Percentiles rank a stretch among this genome's conserved stretches.
phyloP scores from a whole-genome alignment of 1,140 invertebrate genomes.

The Muscidifurax raptorellus region DNA sequence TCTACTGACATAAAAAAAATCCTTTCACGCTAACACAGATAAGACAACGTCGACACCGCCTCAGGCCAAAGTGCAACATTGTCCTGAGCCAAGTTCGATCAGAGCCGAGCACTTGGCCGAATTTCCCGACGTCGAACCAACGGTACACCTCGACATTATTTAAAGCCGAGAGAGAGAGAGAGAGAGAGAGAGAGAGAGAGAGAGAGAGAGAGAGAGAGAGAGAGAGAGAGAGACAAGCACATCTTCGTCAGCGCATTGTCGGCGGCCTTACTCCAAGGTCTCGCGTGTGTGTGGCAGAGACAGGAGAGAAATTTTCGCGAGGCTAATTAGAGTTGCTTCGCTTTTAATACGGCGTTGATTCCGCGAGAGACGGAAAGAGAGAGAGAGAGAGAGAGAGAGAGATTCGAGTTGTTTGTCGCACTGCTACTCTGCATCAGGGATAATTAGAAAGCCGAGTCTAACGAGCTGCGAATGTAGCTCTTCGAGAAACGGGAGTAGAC shows the following conservation, averaged over 20 bases:
- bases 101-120: constrained; percentile 35
- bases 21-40: not conserved
- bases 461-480: not conserved
- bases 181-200: not conserved
- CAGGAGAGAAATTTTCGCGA: too few relatives aligned
- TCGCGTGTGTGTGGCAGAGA: not conserved
- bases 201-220: not conserved
- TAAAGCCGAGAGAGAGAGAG: not conserved
- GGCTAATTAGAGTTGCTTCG: too few relatives aligned
- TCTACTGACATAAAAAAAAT: not conserved
- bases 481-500: too few relatives aligned
- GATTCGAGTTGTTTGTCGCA: too few relatives aligned
- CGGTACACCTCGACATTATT: not conserved
- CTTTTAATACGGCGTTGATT: too few relatives aligned
- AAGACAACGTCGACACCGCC: not conserved
- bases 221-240: not conserved
- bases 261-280: not conserved
- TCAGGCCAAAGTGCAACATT: not conserved
- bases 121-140: constrained; percentile 2
- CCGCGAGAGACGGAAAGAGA: too few relatives aligned
- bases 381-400: too few relatives aligned
- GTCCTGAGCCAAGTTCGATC: constrained; percentile 29
- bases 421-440: too few relatives aligned
- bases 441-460: not conserved
- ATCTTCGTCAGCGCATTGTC: not conserved